These are phyloP conservation scores for Tokudaia tokunoshimensis DNA, from an alignment of 2,797 vertebrate genomes.

Conservation along the genomic window DNA sequence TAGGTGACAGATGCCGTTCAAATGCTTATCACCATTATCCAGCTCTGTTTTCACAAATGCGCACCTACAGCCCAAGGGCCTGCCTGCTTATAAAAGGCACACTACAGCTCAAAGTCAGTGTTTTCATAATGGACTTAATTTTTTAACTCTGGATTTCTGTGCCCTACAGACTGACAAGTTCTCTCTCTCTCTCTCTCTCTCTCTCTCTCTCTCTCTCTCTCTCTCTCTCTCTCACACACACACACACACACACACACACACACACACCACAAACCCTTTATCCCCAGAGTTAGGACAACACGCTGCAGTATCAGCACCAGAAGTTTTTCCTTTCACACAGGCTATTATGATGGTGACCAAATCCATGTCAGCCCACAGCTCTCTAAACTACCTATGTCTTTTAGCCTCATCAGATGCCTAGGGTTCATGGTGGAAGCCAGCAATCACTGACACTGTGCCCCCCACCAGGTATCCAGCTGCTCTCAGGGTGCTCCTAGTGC, in stretches of 20 bases:
- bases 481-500: neutral
- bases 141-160: neutral
- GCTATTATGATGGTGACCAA: neutral
- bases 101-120: neutral
- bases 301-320: neutral
- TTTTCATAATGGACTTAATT: neutral
- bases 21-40: neutral
- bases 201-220: too few species aligned
- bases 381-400: neutral
- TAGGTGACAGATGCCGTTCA: neutral
- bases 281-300: neutral
- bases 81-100: neutral
- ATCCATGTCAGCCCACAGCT: too few species aligned
- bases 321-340: neutral
- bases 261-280: neutral
- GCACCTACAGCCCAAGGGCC: neutral
- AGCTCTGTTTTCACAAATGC: neutral
- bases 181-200: too few species aligned
- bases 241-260: neutral
- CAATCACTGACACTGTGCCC: neutral
- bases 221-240: too few species aligned
- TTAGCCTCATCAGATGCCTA: neutral
- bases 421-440: neutral
- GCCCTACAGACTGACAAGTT: neutral
- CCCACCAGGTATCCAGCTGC: neutral